Evolutionary conservation across 2,797 vertebrate genomes (phyloP), one percentile per base, ranked within the genome.

Genomic region (Enteromius radiatus): DNA sequence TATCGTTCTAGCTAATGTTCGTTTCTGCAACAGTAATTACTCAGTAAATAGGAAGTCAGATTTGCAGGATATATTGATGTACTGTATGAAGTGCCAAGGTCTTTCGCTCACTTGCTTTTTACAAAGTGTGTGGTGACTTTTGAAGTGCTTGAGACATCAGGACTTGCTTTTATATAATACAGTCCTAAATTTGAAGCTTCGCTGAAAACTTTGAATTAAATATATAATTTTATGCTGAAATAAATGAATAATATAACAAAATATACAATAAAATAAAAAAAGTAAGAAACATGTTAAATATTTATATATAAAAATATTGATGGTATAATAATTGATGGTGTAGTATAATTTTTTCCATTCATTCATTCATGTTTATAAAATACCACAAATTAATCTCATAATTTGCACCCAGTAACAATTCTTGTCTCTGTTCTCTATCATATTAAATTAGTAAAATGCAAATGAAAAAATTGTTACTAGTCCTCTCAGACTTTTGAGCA

Each of bases 31-130:
- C 56, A 52, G 45, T 64, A 38, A 74, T 81, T 81, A 77, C 26
- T 47, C 59, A 31, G 56, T 77, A 77, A 77, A 77, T 64, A 63
- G 9, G 17, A 77, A 64, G 23, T 73, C 33, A 64, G 56, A 61
- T 45, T 80, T 54, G 65, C 52, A 45, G 38, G 41, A 63, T 49
- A 69, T 63, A 26, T 77, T n/a, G 12, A 54, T 49, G 14, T 23
- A 43, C 12, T 68, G 28, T 52, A 17, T 54, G 8, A 78, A 28
- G 38, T 31, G 23, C 38, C 54, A 67, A 52, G 47, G 45, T 68
- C 45, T 78, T 67, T 78, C 23, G 7, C 23, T 65, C 7, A 10
- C 26, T 7, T 47, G 75, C 15, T 63, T 77, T 63, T 63, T 17
- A 56, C 12, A 4, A 11, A 4, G 75, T 28, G 9, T 64, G 7